phyloP scores from a whole-genome alignment of 2,888 invertebrate genomes.

The Oligia latruncula region DNA sequence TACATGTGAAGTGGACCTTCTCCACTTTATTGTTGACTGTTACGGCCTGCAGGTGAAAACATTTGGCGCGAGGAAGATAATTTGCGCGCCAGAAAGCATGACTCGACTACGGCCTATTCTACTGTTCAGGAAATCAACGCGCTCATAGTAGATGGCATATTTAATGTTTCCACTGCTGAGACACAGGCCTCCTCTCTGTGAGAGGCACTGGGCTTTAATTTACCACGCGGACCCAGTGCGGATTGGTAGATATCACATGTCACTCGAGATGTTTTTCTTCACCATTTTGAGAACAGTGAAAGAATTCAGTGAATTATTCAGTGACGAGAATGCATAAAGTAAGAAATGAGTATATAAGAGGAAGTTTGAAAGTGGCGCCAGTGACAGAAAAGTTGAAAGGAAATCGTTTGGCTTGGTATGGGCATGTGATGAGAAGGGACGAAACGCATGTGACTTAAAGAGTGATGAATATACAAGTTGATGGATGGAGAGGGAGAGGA shows the following conservation, averaged over 20 bases:
- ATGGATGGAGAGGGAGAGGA: too few species aligned
- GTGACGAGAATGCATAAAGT: too few species aligned
- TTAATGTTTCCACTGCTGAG: not conserved
- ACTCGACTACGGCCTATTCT: constrained; percentile 9
- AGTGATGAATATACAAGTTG: too few species aligned
- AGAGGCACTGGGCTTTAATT: not conserved
- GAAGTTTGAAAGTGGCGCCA: too few species aligned
- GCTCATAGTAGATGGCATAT: not conserved
- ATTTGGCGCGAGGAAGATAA: constrained; percentile 36
- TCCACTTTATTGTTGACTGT: not conserved
- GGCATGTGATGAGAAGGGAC: too few species aligned
- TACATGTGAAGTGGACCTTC: constrained; percentile 5
- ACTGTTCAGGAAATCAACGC: constrained; percentile 15
- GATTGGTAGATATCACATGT: not conserved
- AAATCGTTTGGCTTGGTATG: too few species aligned
- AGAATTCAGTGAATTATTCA: too few species aligned
- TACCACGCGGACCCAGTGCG: not conserved
- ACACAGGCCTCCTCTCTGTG: not conserved
- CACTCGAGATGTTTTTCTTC: too few species aligned
- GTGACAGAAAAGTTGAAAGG: too few species aligned
- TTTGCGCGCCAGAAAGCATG: constrained; percentile 45
- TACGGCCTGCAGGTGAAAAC: constrained; percentile 35
- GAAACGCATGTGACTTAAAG: too few species aligned
- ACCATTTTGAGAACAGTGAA: too few species aligned
- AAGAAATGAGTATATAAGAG: too few species aligned